Percentiles rank a stretch among this genome's conserved stretches.
phyloP scores from a whole-genome alignment of 1,140 invertebrate species.

The Zaprionus camerounensis region DNA sequence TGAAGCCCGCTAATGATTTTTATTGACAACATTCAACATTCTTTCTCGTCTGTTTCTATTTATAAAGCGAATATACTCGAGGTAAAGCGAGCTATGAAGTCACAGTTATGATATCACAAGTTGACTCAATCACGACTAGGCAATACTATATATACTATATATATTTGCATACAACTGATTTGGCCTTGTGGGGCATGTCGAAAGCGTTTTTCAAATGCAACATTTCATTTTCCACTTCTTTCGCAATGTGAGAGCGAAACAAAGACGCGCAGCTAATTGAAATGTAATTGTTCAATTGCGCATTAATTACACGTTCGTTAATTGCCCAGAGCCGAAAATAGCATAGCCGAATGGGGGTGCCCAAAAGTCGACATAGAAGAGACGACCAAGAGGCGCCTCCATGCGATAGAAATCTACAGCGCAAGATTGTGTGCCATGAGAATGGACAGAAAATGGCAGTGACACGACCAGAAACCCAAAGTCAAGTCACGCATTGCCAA shows the following conservation, averaged over 20 bases:
- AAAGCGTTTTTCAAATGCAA: slow-evolving; percentile 27
- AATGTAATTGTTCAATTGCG: slow-evolving; percentile 67
- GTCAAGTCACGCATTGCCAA: slow-evolving; percentile 68
- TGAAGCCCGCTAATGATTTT: background rate
- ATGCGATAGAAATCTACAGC: slow-evolving; percentile 30
- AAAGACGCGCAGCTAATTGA: slow-evolving; percentile 59
- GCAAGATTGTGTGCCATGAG: slow-evolving; percentile 29
- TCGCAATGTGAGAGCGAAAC: slow-evolving; percentile 10
- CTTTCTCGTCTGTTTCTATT: background rate
- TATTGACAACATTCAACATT: background rate
- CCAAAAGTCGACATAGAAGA: slow-evolving; percentile 17
- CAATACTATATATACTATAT: background rate
- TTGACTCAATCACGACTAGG: slow-evolving; percentile 38
- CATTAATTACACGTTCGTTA: slow-evolving; percentile 70
- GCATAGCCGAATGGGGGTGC: slow-evolving; percentile 22
- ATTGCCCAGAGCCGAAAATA: slow-evolving; percentile 65
- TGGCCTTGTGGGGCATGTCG: slow-evolving; percentile 18
- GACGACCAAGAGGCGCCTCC: slow-evolving; percentile 17
- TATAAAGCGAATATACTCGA: background rate
- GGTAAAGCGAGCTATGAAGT: slow-evolving; percentile 35
- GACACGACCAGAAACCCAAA: slow-evolving; percentile 55
- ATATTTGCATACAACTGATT: slow-evolving; percentile 57
- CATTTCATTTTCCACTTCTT: slow-evolving; percentile 29
- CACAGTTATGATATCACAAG: slow-evolving; percentile 48
- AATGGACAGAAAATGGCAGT: slow-evolving; percentile 39